Conservation (phyloP, 2,888 invertebrate genomes). For the Drosophila diplacantha region DNA sequence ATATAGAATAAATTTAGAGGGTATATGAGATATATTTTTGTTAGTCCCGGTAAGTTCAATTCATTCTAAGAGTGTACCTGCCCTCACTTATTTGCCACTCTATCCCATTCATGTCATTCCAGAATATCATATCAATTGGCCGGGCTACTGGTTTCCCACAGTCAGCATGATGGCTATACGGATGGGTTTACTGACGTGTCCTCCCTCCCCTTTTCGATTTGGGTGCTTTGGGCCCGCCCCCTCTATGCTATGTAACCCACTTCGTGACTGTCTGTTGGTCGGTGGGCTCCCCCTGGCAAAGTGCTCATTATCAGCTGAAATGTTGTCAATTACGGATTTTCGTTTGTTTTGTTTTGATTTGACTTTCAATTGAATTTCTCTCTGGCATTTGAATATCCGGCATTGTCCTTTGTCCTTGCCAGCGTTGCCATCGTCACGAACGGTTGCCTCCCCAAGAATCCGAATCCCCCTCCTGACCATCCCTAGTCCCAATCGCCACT, state of each 20-base stretch:
- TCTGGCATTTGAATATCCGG: conserved; percentile 58
- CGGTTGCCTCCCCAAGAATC: conserved; percentile 25
- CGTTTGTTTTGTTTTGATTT: conserved; percentile 62
- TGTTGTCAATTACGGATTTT: conserved; percentile 71
- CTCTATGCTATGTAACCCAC: background rate
- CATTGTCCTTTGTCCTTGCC: conserved; percentile 30
- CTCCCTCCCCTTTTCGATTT: conserved; percentile 10
- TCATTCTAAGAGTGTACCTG: conserved; percentile 1
- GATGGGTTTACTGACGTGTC: conserved; percentile 43
- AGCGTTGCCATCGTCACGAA: conserved; percentile 34
- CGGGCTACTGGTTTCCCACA: conserved; percentile 22
- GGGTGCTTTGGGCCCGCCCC: conserved; percentile 1
- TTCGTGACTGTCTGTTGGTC: conserved; percentile 9
- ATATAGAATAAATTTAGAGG: too few relatives aligned
- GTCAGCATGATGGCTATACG: conserved; percentile 25
- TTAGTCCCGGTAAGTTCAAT: too few relatives aligned
- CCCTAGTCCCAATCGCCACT: background rate
- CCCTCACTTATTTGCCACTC: conserved; percentile 7
- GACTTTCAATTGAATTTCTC: conserved; percentile 69
- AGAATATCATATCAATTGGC: conserved; percentile 57
- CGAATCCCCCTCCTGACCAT: conserved; percentile 4
- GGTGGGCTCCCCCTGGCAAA: conserved; percentile 32
- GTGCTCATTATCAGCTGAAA: conserved; percentile 69
- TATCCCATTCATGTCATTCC: conserved; percentile 32
- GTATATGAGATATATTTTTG: background rate